Evolutionary conservation across 2,797 vertebrate genomes (phyloP), one percentile per base, ranked within the genome.

Genomic region (Caiman crocodilus): DNA sequence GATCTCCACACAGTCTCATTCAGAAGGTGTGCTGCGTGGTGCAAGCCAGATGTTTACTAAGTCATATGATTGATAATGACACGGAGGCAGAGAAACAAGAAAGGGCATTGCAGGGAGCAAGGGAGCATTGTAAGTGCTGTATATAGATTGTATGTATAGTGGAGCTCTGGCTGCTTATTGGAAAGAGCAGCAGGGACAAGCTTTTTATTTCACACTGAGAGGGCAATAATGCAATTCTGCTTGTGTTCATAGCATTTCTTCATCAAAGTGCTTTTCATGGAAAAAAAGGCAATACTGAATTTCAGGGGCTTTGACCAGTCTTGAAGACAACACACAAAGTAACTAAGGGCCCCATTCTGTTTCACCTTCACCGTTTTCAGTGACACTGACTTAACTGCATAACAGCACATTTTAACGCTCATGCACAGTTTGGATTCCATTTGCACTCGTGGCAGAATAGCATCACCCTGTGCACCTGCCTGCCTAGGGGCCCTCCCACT

Each of bases 181-280:
- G 21, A 90, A 12, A 82, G 8, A 86, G 59, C 56, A 65, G 2
- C 4, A 4, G n/a, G 42, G 64, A 88, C n/a, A 60, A 7, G 7
- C 86, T 15, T 2, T 0, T 15, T 79, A 59, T 5, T 61, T 6
- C 1, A 1, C 6, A 3, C 3, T 2, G 28, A 61, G 50, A 67
- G 17, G 1, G 5, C 1, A 76, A 30, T 50, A 71, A 26, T 35
- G 4, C 55, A 76, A 69, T 57, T 74, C 23, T 35, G 14, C 2
- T 12, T 56, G 4, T 42, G 60, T 69, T 18, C 32, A 35, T 20
- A 13, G 20, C 35, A 32, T 28, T 73, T 77, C 94, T 94, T 78
- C 82, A 75, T 25, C 1, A 1, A 6, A 2, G 2, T 65, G 1
- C 8, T 56, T 63, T 74, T 82, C 42, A 32, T 26, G 4, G 76